These are phyloP conservation scores for Apoderus coryli DNA, from an alignment of 2,888 invertebrate species.

Conservation along the genomic window DNA sequence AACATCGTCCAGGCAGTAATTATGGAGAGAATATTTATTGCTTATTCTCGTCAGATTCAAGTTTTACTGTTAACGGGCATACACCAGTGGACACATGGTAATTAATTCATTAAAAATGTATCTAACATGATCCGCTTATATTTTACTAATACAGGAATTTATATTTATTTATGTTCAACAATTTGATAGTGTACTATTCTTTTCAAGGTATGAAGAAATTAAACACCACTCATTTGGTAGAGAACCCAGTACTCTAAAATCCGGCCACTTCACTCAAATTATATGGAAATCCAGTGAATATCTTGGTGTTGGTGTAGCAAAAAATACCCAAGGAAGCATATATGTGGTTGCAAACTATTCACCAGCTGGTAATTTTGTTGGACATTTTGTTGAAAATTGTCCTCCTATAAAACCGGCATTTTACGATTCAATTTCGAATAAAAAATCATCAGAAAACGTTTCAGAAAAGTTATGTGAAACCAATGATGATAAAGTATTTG, in stretches of 20 bases:
- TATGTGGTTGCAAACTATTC: slow-evolving; percentile 83
- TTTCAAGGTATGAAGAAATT: slow-evolving; percentile 54
- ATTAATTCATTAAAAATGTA: too few relatives aligned
- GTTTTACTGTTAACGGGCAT: slow-evolving; percentile 47
- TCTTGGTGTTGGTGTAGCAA: slow-evolving; percentile 53
- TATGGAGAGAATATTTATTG: slow-evolving; percentile 78
- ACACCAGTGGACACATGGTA: slow-evolving; percentile 71
- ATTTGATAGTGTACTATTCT: too few relatives aligned
- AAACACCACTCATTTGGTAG: slow-evolving; percentile 45
- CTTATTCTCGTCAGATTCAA: slow-evolving; percentile 58
- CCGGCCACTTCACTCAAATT: slow-evolving; percentile 60
- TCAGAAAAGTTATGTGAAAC: not conserved
- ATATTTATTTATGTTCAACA: too few relatives aligned
- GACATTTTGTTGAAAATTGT: slow-evolving; percentile 60
- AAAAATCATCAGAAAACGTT: slow-evolving; percentile 5
- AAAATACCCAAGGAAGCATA: slow-evolving; percentile 54
- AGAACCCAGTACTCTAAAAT: slow-evolving; percentile 44
- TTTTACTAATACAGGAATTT: too few relatives aligned
- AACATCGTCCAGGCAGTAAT: slow-evolving; percentile 60
- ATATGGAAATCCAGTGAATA: slow-evolving; percentile 52
- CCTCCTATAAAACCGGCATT: slow-evolving; percentile 34
- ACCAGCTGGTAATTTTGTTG: slow-evolving; percentile 78
- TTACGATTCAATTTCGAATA: slow-evolving; percentile 13
- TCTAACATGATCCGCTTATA: too few relatives aligned
- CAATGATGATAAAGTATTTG: slow-evolving; percentile 10